Percentiles rank a stretch among this genome's conserved stretches.
phyloP scores from a whole-genome alignment of 1,140 invertebrate genomes.

The Leptopilina boulardi region DNA sequence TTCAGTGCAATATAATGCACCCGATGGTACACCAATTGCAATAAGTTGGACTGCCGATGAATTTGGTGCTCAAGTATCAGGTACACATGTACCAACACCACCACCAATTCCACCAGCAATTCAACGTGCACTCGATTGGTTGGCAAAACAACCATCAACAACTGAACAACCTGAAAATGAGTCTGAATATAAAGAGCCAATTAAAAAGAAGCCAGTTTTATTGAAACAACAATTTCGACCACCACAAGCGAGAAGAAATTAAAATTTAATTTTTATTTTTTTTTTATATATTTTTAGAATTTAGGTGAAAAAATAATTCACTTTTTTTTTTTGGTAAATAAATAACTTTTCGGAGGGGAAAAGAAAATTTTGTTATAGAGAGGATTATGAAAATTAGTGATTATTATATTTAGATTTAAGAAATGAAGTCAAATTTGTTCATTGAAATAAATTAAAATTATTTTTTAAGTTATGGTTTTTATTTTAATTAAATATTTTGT shows the following conservation, averaged over 20 bases:
- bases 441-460: too few species aligned
- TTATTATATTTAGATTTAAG: too few species aligned
- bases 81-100: slow-evolving; percentile 84
- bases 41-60: slow-evolving; percentile 76
- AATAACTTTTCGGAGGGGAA: not conserved
- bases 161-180: slow-evolving; percentile 62
- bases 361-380: not conserved
- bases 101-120: slow-evolving; percentile 87
- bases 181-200: slow-evolving; percentile 24
- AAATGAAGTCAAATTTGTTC: too few species aligned
- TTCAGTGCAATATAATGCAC: slow-evolving; percentile 77
- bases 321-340: not conserved
- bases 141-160: slow-evolving; percentile 73
- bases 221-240: slow-evolving; percentile 10
- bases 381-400: too few species aligned
- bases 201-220: slow-evolving; percentile 2
- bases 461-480: too few species aligned
- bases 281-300: not conserved
- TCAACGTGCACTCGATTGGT: slow-evolving; percentile 84
- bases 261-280: not conserved
- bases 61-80: slow-evolving; percentile 75
- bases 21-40: slow-evolving; percentile 75
- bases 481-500: too few species aligned
- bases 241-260: slow-evolving; percentile 18
- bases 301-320: not conserved